Percentiles rank a stretch among this genome's conserved stretches.
These are phyloP conservation scores for Nemapogon koenigi DNA, from an alignment of 2,888 invertebrate genomes.

Conservation along the genomic window DNA sequence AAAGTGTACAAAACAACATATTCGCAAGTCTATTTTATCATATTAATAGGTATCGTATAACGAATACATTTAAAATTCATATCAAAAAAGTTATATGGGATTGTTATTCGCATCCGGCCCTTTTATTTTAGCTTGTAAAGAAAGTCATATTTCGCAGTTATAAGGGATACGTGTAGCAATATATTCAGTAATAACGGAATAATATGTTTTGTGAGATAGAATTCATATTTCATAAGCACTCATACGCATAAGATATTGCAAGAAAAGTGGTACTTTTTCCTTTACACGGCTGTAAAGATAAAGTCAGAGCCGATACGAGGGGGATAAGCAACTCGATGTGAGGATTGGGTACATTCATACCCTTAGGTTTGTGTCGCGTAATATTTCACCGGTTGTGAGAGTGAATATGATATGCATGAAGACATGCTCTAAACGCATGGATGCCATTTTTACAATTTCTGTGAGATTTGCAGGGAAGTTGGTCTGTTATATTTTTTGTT, in stretches of 20 bases:
- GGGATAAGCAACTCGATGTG: constrained; percentile 37
- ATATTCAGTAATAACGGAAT: constrained; percentile 57
- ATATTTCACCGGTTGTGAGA: constrained; percentile 40
- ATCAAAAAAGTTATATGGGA: too few relatives aligned
- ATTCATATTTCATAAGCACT: constrained; percentile 62
- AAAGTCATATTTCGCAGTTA: constrained; percentile 32
- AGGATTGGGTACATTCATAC: constrained; percentile 40
- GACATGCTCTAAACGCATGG: too few relatives aligned
- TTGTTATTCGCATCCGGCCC: too few relatives aligned
- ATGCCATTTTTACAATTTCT: too few relatives aligned
- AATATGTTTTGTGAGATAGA: constrained; percentile 57
- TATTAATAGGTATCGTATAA: too few relatives aligned
- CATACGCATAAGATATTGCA: constrained; percentile 53
- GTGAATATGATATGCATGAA: constrained; percentile 49
- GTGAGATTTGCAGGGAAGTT: background rate
- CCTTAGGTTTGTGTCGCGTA: constrained; percentile 43
- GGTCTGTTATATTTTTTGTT: too few relatives aligned
- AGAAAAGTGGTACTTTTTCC: constrained; percentile 42
- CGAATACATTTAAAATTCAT: too few relatives aligned
- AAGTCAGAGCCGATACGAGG: constrained; percentile 37
- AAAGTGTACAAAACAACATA: too few relatives aligned
- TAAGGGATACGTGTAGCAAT: constrained; percentile 39
- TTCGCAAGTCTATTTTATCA: too few relatives aligned
- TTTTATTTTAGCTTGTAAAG: constrained; percentile 38
- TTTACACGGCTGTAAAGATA: constrained; percentile 56